These are phyloP conservation scores for Orthosia incerta DNA, from an alignment of 2,888 invertebrate species.

Conservation along the genomic window DNA sequence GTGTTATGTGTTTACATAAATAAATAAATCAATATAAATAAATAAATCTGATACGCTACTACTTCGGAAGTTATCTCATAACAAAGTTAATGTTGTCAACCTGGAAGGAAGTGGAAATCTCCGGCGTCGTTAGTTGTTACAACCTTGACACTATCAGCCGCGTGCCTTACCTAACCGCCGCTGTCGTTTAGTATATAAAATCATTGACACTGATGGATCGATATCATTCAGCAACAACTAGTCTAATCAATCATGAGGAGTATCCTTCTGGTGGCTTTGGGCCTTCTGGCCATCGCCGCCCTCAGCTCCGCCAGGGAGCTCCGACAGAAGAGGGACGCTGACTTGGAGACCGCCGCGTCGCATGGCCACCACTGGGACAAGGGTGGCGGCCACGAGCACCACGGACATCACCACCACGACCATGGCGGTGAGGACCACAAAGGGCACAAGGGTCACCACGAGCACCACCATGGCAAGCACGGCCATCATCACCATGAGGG, in stretches of 20 bases:
- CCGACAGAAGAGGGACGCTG: slow-evolving; percentile 84
- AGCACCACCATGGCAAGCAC: slow-evolving; percentile 92
- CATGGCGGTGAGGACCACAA: slow-evolving; percentile 92
- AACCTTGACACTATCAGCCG: slow-evolving; percentile 83
- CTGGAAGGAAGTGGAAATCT: slow-evolving; percentile 80
- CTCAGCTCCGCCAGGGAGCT: slow-evolving; percentile 86
- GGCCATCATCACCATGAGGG: slow-evolving; percentile 93
- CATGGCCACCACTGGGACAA: slow-evolving; percentile 73
- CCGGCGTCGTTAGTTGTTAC: slow-evolving; percentile 66
- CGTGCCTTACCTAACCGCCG: slow-evolving; percentile 80
- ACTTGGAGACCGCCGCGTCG: slow-evolving; percentile 88
- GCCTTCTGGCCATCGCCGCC: slow-evolving; percentile 87
- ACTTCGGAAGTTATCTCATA: slow-evolving; percentile 48
- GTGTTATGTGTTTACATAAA: no score
- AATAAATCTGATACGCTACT: neutral
- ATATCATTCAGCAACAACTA: slow-evolving; percentile 73
- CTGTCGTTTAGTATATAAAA: slow-evolving; percentile 80
- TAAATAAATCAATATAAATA: neutral
- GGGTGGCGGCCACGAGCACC: slow-evolving; percentile 90
- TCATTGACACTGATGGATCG: slow-evolving; percentile 71
- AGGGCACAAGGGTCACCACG: slow-evolving; percentile 92
- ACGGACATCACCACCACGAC: slow-evolving; percentile 91
- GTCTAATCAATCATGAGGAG: slow-evolving; percentile 78
- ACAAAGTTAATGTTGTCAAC: slow-evolving; percentile 41
- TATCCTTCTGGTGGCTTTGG: slow-evolving; percentile 75